A percentile compares a stretch with the other conserved stretches of the same genome.
Evolutionary conservation across 2,888 invertebrate species (phyloP).

Genomic region (Gerris lacustris): DNA sequence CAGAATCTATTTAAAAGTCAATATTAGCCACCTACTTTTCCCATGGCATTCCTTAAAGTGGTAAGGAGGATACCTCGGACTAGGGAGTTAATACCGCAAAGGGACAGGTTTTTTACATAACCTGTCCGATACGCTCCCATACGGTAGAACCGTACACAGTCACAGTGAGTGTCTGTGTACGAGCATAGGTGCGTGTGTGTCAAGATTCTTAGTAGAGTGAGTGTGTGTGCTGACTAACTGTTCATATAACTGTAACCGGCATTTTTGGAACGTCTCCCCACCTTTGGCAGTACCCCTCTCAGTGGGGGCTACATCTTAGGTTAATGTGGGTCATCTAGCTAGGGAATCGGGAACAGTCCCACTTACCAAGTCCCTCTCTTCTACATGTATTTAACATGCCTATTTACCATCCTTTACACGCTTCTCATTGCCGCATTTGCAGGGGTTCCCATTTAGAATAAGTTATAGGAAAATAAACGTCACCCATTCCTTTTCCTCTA

Average conservation of each 20-base stretch:
- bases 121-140: background rate
- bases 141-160: background rate
- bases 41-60: background rate
- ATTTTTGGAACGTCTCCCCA: constrained; percentile 3
- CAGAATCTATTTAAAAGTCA: no score
- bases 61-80: background rate
- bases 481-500: no score
- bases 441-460: no score
- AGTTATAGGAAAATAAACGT: no score
- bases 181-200: background rate
- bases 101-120: background rate
- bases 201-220: background rate
- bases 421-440: no score
- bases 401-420: no score
- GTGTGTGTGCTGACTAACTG: background rate
- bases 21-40: background rate
- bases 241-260: constrained; percentile 1
- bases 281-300: background rate
- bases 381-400: background rate
- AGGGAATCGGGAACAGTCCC: background rate
- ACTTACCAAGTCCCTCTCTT: background rate
- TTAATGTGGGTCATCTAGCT: background rate
- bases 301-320: background rate
- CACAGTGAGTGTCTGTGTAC: background rate
- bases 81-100: background rate